Conservation (phyloP, 2,797 vertebrate genomes). For the Sciurus vulgaris region DNA sequence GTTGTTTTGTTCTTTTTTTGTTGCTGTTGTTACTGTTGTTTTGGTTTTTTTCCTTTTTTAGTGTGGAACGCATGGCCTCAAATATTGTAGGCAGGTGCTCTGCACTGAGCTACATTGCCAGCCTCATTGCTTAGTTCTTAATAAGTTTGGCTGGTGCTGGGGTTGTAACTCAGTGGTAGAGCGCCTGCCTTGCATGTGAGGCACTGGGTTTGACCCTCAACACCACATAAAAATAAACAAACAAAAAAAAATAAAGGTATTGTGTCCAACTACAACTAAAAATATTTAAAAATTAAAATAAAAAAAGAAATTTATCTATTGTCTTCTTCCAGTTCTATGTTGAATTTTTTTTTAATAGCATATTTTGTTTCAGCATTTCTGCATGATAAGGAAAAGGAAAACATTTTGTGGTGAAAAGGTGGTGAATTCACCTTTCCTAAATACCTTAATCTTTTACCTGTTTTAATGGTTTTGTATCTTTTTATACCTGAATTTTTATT, state of each 20-base stretch:
- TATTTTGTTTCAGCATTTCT: constrained; percentile 30
- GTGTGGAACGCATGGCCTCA: not conserved
- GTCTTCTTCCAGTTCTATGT: not conserved
- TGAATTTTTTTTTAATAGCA: not conserved
- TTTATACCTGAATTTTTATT: not conserved
- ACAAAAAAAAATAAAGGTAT: too few relatives aligned
- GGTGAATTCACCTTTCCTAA: not conserved
- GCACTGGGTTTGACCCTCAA: too few relatives aligned
- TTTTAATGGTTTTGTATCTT: constrained; percentile 17
- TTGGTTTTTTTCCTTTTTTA: not conserved
- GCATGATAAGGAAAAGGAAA: not conserved
- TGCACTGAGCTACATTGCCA: not conserved
- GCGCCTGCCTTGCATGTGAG: too few relatives aligned
- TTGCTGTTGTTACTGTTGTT: too few relatives aligned
- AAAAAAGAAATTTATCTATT: not conserved
- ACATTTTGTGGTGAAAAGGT: not conserved
- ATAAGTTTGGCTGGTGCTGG: not conserved
- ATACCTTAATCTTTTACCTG: not conserved
- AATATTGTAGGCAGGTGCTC: not conserved
- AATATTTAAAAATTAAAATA: too few relatives aligned
- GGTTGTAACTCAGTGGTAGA: too few relatives aligned
- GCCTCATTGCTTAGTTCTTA: not conserved
- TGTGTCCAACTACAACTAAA: too few relatives aligned
- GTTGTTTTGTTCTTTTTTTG: too few relatives aligned
- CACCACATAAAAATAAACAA: too few relatives aligned